Evolutionary conservation across 1,140 invertebrate genomes (phyloP).

Genomic region (Aphelenchoides besseyi): DNA sequence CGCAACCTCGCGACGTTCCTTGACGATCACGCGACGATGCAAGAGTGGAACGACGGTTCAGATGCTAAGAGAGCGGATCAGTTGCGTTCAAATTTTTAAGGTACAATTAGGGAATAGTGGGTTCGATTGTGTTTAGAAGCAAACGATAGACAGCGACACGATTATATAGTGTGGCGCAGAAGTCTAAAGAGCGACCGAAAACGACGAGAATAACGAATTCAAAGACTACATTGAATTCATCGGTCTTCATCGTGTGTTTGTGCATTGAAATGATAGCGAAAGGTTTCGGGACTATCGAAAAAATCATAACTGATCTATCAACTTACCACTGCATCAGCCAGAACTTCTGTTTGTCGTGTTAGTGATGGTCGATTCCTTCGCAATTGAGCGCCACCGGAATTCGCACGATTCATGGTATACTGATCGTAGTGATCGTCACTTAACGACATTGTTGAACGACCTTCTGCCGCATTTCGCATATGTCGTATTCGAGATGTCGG

Average conservation of each 20-base stretch:
- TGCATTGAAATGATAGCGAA: no score
- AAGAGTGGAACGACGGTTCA: constrained; percentile 59
- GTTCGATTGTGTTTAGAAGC: constrained; percentile 19
- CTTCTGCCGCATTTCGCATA: constrained; percentile 1
- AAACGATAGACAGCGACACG: constrained; percentile 12
- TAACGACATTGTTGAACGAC: constrained; percentile 48
- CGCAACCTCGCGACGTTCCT: neutral
- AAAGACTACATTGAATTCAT: no score
- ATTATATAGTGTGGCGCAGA: no score
- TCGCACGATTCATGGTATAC: constrained; percentile 49
- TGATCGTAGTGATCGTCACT: constrained; percentile 62
- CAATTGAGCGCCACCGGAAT: constrained; percentile 30
- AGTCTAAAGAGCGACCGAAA: constrained; percentile 1
- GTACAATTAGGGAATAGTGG: neutral
- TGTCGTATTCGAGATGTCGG: constrained; percentile 13
- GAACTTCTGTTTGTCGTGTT: constrained; percentile 58
- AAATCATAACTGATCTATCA: neutral
- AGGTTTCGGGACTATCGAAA: no score
- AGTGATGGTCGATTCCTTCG: constrained; percentile 57
- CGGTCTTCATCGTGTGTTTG: no score
- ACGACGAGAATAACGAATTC: constrained; percentile 10
- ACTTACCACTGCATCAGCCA: constrained; percentile 33
- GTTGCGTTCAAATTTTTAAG: neutral
- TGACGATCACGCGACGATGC: constrained; percentile 44
- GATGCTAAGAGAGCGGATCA: constrained; percentile 22